These are phyloP conservation scores for Nycticebus coucang DNA, from an alignment of 2,113 vertebrate species.

Conservation along the genomic window DNA sequence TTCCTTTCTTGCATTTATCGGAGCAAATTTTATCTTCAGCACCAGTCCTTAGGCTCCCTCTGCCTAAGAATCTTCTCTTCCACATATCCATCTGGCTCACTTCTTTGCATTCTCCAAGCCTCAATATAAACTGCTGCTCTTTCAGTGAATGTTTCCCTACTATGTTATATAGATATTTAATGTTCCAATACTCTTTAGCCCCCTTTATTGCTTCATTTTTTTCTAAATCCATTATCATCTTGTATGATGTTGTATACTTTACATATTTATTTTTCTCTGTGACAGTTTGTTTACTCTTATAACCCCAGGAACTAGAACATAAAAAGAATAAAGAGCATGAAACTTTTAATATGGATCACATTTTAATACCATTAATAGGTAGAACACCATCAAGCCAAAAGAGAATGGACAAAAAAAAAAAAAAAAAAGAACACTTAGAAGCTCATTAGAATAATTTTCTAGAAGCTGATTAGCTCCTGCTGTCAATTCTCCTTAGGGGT, in stretches of 20 bases:
- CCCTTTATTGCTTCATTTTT: neutral
- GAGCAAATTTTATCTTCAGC: neutral
- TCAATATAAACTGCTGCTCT: neutral
- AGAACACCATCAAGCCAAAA: neutral
- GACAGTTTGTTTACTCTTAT: neutral
- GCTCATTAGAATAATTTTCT: constrained; percentile 30
- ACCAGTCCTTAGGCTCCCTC: neutral
- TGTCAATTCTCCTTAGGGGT: neutral
- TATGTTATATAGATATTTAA: neutral
- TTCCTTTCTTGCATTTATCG: neutral
- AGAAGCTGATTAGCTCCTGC: neutral
- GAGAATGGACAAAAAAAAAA: neutral
- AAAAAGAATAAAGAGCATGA: neutral
- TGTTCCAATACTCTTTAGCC: neutral
- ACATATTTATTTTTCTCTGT: neutral
- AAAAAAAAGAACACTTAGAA: neutral
- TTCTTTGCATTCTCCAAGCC: neutral
- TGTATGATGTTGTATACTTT: neutral
- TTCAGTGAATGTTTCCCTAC: neutral
- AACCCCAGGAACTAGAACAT: neutral
- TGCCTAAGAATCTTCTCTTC: neutral
- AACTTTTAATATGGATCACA: neutral
- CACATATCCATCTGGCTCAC: neutral
- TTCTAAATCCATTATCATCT: neutral
- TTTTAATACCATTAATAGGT: neutral